Conservation (phyloP, 2,797 vertebrate species). For the Pseudochirops corinnae region DNA sequence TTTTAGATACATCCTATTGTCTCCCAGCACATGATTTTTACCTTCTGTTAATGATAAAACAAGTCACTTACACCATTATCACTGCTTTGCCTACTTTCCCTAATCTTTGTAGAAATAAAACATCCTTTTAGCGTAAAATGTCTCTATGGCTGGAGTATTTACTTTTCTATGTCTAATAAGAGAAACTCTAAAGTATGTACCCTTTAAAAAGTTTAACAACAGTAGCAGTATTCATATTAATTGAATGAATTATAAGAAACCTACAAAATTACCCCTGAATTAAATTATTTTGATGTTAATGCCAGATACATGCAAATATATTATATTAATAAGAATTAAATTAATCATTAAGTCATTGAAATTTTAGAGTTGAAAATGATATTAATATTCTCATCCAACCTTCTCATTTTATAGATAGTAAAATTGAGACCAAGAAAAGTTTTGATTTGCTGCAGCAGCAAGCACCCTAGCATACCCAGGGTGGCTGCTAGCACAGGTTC, state of each 20-base stretch:
- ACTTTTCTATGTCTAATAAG: slow-evolving; percentile 10
- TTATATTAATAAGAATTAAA: slow-evolving; percentile 22
- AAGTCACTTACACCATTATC: not conserved
- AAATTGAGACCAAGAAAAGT: not conserved
- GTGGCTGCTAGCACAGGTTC: no score
- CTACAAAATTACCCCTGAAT: not conserved
- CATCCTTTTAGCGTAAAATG: slow-evolving; percentile 4
- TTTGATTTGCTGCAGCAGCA: not conserved
- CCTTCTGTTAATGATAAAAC: no score
- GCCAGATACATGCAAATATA: not conserved
- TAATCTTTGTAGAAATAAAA: slow-evolving; percentile 14
- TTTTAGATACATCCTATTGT: not conserved
- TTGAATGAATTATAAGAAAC: slow-evolving; percentile 4
- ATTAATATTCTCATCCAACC: slow-evolving; percentile 19
- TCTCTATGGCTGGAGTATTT: not conserved
- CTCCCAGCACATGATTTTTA: not conserved
- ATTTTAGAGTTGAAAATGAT: slow-evolving; percentile 26
- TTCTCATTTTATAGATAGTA: slow-evolving; percentile 24
- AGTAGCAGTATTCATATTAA: not conserved
- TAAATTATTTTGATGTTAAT: slow-evolving; percentile 32
- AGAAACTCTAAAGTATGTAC: not conserved
- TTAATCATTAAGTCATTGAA: slow-evolving; percentile 24
- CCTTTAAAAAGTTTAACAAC: not conserved
- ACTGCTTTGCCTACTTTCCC: not conserved
- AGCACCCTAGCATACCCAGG: no score